These are phyloP conservation scores for Enteromius anoplus DNA, from an alignment of 2,797 vertebrate genomes.

Conservation along the genomic window DNA sequence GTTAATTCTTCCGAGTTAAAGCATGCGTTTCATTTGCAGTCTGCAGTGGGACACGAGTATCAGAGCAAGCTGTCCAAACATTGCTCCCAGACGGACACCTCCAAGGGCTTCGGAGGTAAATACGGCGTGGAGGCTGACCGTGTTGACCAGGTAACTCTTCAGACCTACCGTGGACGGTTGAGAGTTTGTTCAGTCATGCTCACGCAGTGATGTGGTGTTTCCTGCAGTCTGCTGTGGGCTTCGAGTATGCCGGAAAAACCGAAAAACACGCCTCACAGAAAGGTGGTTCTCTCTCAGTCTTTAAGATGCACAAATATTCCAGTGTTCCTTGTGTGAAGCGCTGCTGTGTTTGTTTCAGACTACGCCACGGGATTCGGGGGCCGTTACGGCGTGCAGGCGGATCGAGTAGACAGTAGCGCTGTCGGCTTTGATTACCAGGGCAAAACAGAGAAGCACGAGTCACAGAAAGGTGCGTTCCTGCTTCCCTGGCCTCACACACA, in stretches of 20 bases:
- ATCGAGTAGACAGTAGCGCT: slow-evolving; percentile 88
- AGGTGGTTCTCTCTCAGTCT: slow-evolving; percentile 74
- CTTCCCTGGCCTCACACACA: not conserved
- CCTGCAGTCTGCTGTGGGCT: slow-evolving; percentile 92
- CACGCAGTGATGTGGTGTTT: not conserved
- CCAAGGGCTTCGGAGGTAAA: slow-evolving; percentile 94
- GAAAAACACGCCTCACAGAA: slow-evolving; percentile 97
- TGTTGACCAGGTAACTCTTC: slow-evolving; percentile 87
- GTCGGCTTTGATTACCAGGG: slow-evolving; percentile 91
- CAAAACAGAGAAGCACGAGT: slow-evolving; percentile 90
- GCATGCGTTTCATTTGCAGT: slow-evolving; percentile 71
- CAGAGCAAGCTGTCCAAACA: slow-evolving; percentile 91
- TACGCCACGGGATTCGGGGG: slow-evolving; percentile 92
- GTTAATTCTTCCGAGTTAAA: not conserved
- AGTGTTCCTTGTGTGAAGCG: not conserved
- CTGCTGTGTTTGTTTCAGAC: slow-evolving; percentile 73
- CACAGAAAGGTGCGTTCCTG: slow-evolving; percentile 85
- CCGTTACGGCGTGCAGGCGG: slow-evolving; percentile 85
- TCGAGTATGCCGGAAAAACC: slow-evolving; percentile 93
- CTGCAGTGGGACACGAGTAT: slow-evolving; percentile 94
- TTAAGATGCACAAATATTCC: slow-evolving; percentile 3
- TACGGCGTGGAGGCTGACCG: slow-evolving; percentile 92
- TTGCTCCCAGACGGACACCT: slow-evolving; percentile 92
- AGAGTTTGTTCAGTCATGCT: not conserved
- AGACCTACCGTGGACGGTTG: not conserved